A percentile compares a stretch with the other conserved stretches of the same genome.
These are phyloP conservation scores for Cyphomyrmex costatus DNA, from an alignment of 1,140 invertebrate species.

Conservation along the genomic window DNA sequence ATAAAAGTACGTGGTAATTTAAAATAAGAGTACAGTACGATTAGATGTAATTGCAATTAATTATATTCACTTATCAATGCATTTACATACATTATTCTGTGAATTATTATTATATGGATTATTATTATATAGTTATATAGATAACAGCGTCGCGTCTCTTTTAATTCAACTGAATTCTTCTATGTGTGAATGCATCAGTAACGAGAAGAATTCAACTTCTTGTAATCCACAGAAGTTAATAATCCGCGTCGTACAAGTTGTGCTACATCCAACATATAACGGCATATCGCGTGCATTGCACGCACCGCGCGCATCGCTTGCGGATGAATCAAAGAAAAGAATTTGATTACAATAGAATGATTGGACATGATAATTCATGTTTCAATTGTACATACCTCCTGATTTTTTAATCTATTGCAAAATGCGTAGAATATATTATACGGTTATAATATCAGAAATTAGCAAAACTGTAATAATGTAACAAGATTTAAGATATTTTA, in stretches of 20 bases:
- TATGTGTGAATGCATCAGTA: background rate
- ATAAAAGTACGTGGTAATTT: constrained; percentile 20
- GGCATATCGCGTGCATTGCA: background rate
- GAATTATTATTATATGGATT: too few relatives aligned
- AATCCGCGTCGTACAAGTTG: background rate
- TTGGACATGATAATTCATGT: background rate
- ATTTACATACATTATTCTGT: background rate
- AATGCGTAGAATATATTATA: background rate
- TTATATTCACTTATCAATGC: background rate
- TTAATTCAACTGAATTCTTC: background rate
- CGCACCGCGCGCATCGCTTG: background rate
- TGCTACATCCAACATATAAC: constrained; percentile 14
- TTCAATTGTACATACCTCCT: constrained; percentile 8
- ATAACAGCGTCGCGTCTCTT: background rate
- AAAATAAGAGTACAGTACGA: background rate
- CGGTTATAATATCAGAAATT: too few relatives aligned
- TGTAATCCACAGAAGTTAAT: background rate
- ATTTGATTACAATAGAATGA: constrained; percentile 8
- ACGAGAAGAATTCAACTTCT: constrained; percentile 16
- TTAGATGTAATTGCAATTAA: background rate
- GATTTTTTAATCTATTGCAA: background rate
- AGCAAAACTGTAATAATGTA: too few relatives aligned
- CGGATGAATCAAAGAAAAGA: constrained; percentile 1
- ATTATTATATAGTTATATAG: too few relatives aligned
- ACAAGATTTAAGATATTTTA: background rate